Base-by-base conservation (phyloP, 2,888 invertebrate genomes). In the Eupithecia abbreviata region DNA sequence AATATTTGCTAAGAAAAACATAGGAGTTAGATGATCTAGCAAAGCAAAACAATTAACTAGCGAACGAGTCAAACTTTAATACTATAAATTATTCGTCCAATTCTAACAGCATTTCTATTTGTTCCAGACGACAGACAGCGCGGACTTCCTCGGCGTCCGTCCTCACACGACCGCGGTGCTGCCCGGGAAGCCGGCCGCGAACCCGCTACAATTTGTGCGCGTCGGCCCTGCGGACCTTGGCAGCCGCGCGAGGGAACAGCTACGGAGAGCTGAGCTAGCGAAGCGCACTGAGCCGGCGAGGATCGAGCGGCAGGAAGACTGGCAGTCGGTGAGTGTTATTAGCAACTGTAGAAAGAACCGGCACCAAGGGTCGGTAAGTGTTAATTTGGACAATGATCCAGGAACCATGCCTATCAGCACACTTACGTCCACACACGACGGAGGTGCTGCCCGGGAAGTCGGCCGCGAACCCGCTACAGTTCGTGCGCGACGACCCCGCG, bases 131-230 rank as follows among this genome's bases (percentile, higher is more conserved):
- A 89, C 93, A 88, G 95, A 95, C 90, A 94, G 94, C 83, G 93
- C 95, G 72, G 95, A 95, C 85, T 95, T 95, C 90, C 91, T 95
- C 84, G 92, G 93, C 73, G 95, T 95, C 5, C 89, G 95, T 69
- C 93, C 93, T 77, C 95, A 95, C 88, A 94, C 94, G 0, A 96
- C 97, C 78, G 96, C 96, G 76, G 97, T 97, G 83, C 96, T 97
- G 85, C 97, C 97, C 75, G 97, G 98, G 83, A 98, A 98, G 91
- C 98, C 98, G 80, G 97, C 98, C 58, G 96, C 96, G 81, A 98
- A 98, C 92, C 98, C 98, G 78, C 96, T 98, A 88, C 98, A 98
- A 95, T 98, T 98, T 93, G 97, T 98, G 82, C 97, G 97, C 92
- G 97, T 98, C 58, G 98, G 98, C 68, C 98, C 98, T n/a, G 98